These are phyloP conservation scores for Vanessa tameamea DNA, from an alignment of 1,140 invertebrate species.

Conservation along the genomic window DNA sequence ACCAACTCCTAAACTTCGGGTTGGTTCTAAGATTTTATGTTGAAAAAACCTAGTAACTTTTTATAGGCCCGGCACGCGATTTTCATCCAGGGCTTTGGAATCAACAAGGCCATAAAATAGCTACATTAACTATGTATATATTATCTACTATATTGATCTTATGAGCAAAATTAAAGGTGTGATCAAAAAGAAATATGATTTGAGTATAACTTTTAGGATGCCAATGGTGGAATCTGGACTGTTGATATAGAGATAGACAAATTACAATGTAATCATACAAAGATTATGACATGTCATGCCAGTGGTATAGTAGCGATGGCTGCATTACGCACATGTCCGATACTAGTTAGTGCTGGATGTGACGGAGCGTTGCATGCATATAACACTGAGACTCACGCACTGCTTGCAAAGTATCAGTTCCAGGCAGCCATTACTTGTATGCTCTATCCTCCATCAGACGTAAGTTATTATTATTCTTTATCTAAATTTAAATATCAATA, in stretches of 20 bases:
- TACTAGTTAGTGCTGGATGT: constrained; percentile 85
- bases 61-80: too few relatives aligned
- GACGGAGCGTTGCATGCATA: constrained; percentile 87
- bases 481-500: neutral
- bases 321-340: constrained; percentile 83
- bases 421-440: constrained; percentile 83
- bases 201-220: constrained; percentile 83
- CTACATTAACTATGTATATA: too few relatives aligned
- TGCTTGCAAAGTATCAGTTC: constrained; percentile 84
- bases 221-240: constrained; percentile 90
- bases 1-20: too few relatives aligned
- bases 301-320: constrained; percentile 86
- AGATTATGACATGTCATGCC: constrained; percentile 86
- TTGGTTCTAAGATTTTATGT: too few relatives aligned
- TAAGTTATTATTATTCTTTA: constrained; percentile 64
- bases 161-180: too few relatives aligned
- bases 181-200: neutral
- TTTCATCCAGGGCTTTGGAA: too few relatives aligned
- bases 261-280: constrained; percentile 80
- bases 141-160: too few relatives aligned
- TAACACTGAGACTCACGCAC: constrained; percentile 82
- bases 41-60: too few relatives aligned
- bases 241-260: constrained; percentile 87
- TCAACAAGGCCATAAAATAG: too few relatives aligned
- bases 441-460: constrained; percentile 86